phyloP scores from a whole-genome alignment of 2,797 vertebrate genomes.

The Neomorphus geoffroyi region DNA sequence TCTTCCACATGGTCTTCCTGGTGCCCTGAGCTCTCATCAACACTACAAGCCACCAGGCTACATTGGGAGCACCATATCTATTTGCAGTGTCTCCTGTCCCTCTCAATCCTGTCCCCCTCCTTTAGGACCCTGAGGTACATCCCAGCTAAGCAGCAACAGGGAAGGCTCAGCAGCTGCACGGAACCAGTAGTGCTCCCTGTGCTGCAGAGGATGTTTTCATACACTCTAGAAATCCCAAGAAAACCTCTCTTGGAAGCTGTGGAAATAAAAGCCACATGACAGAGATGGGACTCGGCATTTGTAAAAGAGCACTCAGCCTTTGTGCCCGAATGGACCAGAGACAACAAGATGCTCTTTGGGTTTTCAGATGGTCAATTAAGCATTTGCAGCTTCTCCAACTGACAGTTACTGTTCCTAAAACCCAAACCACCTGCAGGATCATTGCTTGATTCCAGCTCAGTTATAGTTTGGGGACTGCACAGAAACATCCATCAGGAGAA shows the following conservation, averaged over 20 bases:
- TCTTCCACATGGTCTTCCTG: background rate
- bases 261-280: background rate
- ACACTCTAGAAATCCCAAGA: background rate
- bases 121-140: background rate
- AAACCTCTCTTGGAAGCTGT: background rate
- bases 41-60: background rate
- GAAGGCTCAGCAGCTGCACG: background rate
- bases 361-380: background rate
- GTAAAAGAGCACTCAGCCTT: background rate
- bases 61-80: accelerated
- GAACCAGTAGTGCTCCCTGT: background rate
- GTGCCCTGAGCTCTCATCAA: background rate
- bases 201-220: background rate
- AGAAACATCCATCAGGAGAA: background rate
- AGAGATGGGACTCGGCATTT: background rate
- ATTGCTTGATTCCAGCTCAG: background rate
- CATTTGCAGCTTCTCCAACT: background rate
- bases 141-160: background rate
- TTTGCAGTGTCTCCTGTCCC: background rate
- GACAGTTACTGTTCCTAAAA: background rate
- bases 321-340: background rate
- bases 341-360: background rate
- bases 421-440: background rate
- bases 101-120: background rate
- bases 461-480: background rate